phyloP scores from a whole-genome alignment of 2,797 vertebrate genomes.

The Mallotus villosus region DNA sequence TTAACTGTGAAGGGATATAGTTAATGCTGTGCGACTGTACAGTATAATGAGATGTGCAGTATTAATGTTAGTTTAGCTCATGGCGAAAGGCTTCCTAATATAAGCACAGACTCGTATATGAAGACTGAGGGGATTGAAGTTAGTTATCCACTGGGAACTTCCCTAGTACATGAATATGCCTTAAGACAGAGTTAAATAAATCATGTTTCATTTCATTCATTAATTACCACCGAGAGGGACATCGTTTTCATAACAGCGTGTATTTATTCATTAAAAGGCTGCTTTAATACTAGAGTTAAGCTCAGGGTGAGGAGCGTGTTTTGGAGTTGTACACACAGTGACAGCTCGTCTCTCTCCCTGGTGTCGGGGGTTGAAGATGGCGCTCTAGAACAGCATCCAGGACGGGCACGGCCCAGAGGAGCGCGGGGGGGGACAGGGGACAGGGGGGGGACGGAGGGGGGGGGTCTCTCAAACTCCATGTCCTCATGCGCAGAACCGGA shows the following conservation, averaged over 20 bases:
- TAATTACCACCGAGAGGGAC: not conserved
- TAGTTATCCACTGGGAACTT: not conserved
- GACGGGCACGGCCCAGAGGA: too few species aligned
- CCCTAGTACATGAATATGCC: not conserved
- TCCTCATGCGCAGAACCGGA: too few species aligned
- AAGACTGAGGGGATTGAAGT: not conserved
- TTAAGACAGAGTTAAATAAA: slow-evolving; percentile 12
- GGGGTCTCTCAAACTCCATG: too few species aligned
- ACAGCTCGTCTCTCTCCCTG: slow-evolving; percentile 1
- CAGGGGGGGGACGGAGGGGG: too few species aligned
- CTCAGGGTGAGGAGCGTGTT: not conserved
- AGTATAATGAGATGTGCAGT: not conserved
- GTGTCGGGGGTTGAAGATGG: not conserved
- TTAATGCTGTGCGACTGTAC: not conserved
- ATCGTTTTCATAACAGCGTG: not conserved
- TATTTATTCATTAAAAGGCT: slow-evolving; percentile 14
- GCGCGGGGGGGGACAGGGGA: too few species aligned
- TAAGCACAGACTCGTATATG: not conserved
- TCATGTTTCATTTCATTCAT: slow-evolving; percentile 4
- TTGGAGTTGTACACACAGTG: not conserved
- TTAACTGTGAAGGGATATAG: not conserved
- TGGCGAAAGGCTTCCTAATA: not conserved
- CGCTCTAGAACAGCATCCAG: too few species aligned
- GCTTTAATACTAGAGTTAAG: slow-evolving; percentile 8
- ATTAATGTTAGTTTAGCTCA: not conserved